These are phyloP conservation scores for Melanargia galathea DNA, from an alignment of 2,888 invertebrate genomes.

Conservation along the genomic window DNA sequence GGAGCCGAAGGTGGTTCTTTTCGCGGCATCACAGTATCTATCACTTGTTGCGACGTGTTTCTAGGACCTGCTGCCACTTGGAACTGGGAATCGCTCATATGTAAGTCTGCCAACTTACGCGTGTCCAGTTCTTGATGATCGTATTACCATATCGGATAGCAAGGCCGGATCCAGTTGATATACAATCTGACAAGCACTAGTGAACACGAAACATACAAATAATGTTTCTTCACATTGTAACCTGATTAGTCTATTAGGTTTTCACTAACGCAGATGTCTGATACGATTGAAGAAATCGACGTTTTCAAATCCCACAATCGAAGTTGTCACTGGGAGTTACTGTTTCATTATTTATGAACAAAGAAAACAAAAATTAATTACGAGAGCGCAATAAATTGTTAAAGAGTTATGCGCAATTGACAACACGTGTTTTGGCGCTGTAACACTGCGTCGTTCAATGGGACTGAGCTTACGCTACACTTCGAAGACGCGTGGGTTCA, in stretches of 20 bases:
- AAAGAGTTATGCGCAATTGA: constrained; percentile 13
- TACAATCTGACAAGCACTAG: constrained; percentile 74
- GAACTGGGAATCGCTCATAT: constrained; percentile 52
- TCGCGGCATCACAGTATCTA: constrained; percentile 57
- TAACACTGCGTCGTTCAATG: constrained; percentile 42
- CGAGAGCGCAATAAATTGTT: neutral
- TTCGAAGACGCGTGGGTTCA: constrained; percentile 51
- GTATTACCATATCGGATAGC: constrained; percentile 71
- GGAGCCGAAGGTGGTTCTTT: constrained; percentile 59
- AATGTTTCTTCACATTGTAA: constrained; percentile 36
- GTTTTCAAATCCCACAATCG: constrained; percentile 5
- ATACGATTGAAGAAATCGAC: constrained; percentile 27
- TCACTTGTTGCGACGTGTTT: constrained; percentile 54
- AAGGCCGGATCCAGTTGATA: constrained; percentile 71
- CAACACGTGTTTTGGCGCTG: constrained; percentile 34
- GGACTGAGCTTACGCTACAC: constrained; percentile 46
- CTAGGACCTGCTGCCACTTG: constrained; percentile 58
- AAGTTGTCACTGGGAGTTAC: neutral
- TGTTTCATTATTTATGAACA: neutral
- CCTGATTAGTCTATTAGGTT: constrained; percentile 35
- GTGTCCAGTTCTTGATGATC: constrained; percentile 64
- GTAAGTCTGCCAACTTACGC: constrained; percentile 65
- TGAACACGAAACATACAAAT: constrained; percentile 64
- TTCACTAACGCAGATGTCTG: constrained; percentile 31
- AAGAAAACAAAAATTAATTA: constrained; percentile 3